Evolutionary conservation across 2,113 vertebrate species (phyloP), one percentile per base, ranked within the genome.

Genomic region (Xenus cinereus): DNA sequence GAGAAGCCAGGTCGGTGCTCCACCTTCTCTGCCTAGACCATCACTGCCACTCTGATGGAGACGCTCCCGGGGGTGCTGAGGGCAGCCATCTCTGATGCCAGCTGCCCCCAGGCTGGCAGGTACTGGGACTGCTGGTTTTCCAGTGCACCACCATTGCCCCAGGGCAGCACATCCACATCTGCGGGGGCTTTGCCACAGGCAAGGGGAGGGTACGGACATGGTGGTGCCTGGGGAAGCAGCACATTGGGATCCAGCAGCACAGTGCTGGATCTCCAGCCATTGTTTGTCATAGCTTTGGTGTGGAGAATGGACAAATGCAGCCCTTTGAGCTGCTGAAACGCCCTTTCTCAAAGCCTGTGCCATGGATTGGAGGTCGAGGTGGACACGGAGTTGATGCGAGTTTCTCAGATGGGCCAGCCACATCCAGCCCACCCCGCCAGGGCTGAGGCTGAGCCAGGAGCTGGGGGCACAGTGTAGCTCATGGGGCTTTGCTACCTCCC

Each of bases 391-490:
- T 5, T 4, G 6, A 35, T 32, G 14, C 14, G 43, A 16, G 76
- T 24, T 63, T 37, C 50, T 91, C 80, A 23, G 48, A 7, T 24
- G 39, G 59, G 28, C 43, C 13, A 11, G 3, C 22, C 5, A 6
- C 8, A 0, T 9, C 46, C 62, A 67, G 71, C 6, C 28, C 66
- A 60, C 8, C 16, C 33, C 6, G 37, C 1, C 0, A 8, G 37
- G 72, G 33, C 63, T 63, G 71, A 39, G 69, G n/a, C 43, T 92
- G 41, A 56, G 15, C 28, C 12, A 10, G 35, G 45, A 43, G 33
- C 14, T 66, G 27, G 5, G 18, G 33, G 46, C 46, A 45, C 32
- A 1, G 2, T 8, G 28, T 17, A 8, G 30, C 18, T 57, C 1
- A 0, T 4, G 32, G 17, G 54, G 33, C 35, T 84, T 66, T 28